Evolutionary conservation across 2,797 vertebrate genomes (phyloP).

Genomic region (Natrix natrix): DNA sequence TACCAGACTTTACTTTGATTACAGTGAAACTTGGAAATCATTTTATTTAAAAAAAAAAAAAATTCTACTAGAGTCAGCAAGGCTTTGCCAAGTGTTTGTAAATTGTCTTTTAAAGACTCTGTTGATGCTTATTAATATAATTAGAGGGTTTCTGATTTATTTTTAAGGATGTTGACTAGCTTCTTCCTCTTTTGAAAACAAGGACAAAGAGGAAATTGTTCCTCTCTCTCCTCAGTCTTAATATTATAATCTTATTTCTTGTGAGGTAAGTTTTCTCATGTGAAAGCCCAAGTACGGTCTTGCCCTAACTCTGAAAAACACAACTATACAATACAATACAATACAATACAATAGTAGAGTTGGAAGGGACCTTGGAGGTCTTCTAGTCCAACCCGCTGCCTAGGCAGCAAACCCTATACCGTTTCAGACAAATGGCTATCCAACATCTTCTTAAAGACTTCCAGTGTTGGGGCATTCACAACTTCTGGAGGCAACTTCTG

Average conservation of each 20-base stretch:
- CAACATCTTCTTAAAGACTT: too few relatives aligned
- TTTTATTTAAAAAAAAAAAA: background rate
- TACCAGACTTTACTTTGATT: background rate
- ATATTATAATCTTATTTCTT: background rate
- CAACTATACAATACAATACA: background rate
- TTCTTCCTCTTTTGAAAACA: background rate
- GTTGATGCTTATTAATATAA: background rate
- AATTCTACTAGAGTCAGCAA: background rate
- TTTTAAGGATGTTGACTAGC: background rate
- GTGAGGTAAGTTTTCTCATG: background rate
- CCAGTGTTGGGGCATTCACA: too few relatives aligned
- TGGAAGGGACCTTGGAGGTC: too few relatives aligned
- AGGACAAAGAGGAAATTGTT: background rate
- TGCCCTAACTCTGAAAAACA: background rate
- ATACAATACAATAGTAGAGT: background rate
- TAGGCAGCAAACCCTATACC: too few relatives aligned
- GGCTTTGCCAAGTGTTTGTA: background rate
- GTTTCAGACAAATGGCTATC: too few relatives aligned
- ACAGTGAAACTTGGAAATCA: accelerated
- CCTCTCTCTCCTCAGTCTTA: background rate
- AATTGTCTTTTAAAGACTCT: background rate
- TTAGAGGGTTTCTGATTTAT: background rate
- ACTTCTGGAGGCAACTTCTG: too few relatives aligned
- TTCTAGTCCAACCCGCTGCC: too few relatives aligned
- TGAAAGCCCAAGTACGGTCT: background rate